Conservation (phyloP, 2,113 vertebrate species). For the Aramus guarauna region DNA sequence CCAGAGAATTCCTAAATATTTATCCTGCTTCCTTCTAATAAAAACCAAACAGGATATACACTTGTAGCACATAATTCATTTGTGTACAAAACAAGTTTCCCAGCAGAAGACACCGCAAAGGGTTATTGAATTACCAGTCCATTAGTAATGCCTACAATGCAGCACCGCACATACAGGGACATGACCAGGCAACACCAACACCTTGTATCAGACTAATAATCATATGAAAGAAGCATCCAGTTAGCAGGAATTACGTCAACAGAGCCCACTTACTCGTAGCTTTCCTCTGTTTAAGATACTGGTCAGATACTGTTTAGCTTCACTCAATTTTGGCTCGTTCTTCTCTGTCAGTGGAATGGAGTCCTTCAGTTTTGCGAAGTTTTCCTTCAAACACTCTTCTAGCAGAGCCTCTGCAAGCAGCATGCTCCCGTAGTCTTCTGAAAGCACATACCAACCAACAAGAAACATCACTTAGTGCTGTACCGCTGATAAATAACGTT, state of each 20-base stretch:
- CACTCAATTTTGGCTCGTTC: conserved; percentile 79
- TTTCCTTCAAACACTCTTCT: conserved; percentile 90
- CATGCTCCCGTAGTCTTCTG: conserved; percentile 89
- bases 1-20: background rate
- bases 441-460: conserved; percentile 30
- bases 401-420: conserved; percentile 86
- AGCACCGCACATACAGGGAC: background rate
- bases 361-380: conserved; percentile 80
- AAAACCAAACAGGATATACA: background rate
- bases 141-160: background rate
- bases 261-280: conserved; percentile 78
- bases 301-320: conserved; percentile 85
- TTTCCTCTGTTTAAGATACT: conserved; percentile 84
- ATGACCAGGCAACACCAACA: background rate
- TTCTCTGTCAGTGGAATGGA: conserved; percentile 82
- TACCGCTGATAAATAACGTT: background rate
- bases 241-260: background rate
- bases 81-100: background rate
- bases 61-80: background rate
- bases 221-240: background rate
- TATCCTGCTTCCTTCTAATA: background rate
- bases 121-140: background rate
- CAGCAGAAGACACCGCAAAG: background rate
- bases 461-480: background rate
- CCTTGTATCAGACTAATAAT: background rate